These are phyloP conservation scores for Fregetta grallaria DNA, from an alignment of 2,113 vertebrate genomes.

Conservation along the genomic window DNA sequence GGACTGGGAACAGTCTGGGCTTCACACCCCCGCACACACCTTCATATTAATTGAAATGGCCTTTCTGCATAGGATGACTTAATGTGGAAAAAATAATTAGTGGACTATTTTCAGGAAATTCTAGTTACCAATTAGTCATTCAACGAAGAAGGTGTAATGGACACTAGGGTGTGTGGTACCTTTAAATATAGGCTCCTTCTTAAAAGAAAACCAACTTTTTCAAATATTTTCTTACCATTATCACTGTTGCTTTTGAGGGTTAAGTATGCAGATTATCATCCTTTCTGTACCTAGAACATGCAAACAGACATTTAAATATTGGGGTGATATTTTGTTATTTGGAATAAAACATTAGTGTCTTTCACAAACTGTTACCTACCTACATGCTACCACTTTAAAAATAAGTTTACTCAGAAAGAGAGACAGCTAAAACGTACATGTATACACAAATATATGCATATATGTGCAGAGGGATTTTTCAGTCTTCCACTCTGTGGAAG, in stretches of 20 bases:
- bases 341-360: neutral
- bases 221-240: neutral
- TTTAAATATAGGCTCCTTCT: neutral
- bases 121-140: conserved; percentile 32
- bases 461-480: neutral
- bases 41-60: conserved; percentile 36
- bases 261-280: neutral
- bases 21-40: conserved; percentile 1
- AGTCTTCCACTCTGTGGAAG: neutral
- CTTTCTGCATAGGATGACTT: conserved; percentile 36
- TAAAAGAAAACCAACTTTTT: neutral
- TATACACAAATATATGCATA: neutral
- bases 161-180: neutral
- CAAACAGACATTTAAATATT: neutral
- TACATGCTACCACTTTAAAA: neutral
- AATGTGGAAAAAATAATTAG: conserved; percentile 54
- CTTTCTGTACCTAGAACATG: neutral
- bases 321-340: neutral
- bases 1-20: conserved; percentile 54
- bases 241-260: neutral
- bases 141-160: neutral
- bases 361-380: neutral
- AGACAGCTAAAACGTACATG: neutral
- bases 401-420: neutral
- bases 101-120: conserved; percentile 46